phyloP scores from a whole-genome alignment of 2,888 invertebrate species.

The Yponomeuta malinellus region DNA sequence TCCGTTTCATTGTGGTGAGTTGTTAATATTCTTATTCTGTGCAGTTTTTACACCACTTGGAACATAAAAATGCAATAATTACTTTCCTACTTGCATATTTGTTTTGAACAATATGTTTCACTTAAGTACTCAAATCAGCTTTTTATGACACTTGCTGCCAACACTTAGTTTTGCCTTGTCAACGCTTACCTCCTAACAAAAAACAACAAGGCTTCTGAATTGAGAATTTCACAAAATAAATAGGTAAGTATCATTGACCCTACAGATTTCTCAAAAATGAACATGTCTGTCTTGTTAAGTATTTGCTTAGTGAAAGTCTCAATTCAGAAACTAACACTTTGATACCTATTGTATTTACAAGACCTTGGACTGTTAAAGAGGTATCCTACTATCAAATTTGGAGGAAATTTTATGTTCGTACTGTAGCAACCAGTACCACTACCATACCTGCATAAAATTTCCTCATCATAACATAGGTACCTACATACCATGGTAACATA shows the following conservation, averaged over 20 bases:
- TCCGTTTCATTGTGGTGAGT: constrained; percentile 57
- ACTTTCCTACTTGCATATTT: neutral
- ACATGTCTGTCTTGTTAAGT: too few relatives aligned
- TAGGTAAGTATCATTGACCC: too few relatives aligned
- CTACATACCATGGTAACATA: too few relatives aligned
- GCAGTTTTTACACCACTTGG: neutral
- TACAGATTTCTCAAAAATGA: too few relatives aligned
- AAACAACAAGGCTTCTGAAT: neutral
- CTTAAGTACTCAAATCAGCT: neutral
- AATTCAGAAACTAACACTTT: too few relatives aligned
- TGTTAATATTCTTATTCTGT: neutral
- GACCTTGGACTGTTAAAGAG: neutral
- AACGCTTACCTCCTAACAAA: neutral
- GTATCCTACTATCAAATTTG: neutral
- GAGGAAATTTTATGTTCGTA: neutral
- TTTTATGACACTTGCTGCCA: neutral
- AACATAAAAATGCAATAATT: neutral
- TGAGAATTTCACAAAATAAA: too few relatives aligned
- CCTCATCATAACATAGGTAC: too few relatives aligned
- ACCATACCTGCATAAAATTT: too few relatives aligned
- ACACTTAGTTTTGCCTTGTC: neutral
- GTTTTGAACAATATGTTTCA: neutral
- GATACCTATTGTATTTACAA: neutral
- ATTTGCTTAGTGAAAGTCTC: too few relatives aligned
- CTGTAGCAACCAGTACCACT: too few relatives aligned